Evolutionary conservation across 1,140 invertebrate species (phyloP), one percentile per base, ranked within the genome.

Genomic region (Chlorops oryzae): DNA sequence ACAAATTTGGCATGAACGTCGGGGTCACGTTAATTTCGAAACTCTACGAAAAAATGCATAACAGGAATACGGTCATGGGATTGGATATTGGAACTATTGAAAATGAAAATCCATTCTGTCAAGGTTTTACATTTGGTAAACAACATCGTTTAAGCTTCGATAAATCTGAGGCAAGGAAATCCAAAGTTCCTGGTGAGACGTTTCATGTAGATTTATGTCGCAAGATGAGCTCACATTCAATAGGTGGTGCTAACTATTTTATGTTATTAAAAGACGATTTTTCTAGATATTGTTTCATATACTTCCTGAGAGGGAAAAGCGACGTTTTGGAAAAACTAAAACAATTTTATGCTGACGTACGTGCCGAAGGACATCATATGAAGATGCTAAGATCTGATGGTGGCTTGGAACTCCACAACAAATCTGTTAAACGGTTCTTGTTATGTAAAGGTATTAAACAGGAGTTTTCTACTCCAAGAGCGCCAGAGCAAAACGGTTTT

Each of bases 151-250:
- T 44, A 15, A 2, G 23, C 27, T 42, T 42, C 13, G 15, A 15
- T 21, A 42, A 42, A 24, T 42, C 40, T n/a, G 40, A 17, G 15
- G 15, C 13, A 42, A n/a, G 43, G 15, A 21, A 15, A n/a, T 28
- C 21, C 40, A 27, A 18, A 12, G 59, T n/a, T n/a, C n/a, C 9
- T 55, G 43, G 27, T 23, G 43, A 61, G 3, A n/a, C 58, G n/a
- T 39, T 63, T 21, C 58, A 65, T 42, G 27, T 51, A 20, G 57
- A 63, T 40, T 44, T 65, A 6, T 71, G 66, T 52, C 59, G 61
- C 21, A 46, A 46, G 20, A 46, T 46, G 43, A 46, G 43, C 27
- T n/a, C 13, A 5, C 15, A 23, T 28, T 46, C 43, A 46, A 46
- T 46, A 15, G 43, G 43, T 21, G 43, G 25, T 32, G 23, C 27